Base-by-base conservation (phyloP, 2,888 invertebrate species). In the Embidobia sp. region DNA sequence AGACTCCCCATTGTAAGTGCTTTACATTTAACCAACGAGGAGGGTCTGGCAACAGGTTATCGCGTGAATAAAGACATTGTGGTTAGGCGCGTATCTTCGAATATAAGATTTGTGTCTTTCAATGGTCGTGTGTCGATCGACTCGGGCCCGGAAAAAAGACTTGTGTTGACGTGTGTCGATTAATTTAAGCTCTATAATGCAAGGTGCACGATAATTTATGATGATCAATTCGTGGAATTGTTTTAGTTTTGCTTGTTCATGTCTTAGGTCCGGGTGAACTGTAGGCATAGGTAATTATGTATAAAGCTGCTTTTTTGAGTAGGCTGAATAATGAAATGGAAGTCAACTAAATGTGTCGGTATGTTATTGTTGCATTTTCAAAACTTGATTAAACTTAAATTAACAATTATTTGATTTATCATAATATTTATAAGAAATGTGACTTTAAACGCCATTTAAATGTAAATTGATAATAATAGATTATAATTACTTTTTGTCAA, bases 21-120 rank as follows among this genome's bases (percentile, higher is more conserved):
- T 82, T 84, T 78, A 82, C 83, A 83, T 85, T 80, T 80, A 66
- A 74, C 61, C 26, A 82, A 81, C 81, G 80, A 82, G 83, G 61
- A 69, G 63, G 76, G 67, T 46, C 44, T 78, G 63, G 64, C 73
- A 80, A 79, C 82, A 82, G 84, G 84, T 84, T 73, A 74, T 79
- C 70, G 79, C 77, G 73, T 77, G 79, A 77, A 79, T 79, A 79
- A 73, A 73, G 70, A 73, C 77, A 59, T 79, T 77, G 73, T 70
- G 74, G 64, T 67, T 77, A 64, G 67, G 16, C 16, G 33, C 11
- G 48, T 63, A 59, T 73, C 73, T 76, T 69, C 40, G 49, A 42
- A 42, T 55, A 29, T 5, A 72, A 79, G 73, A 69, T 76, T 57
- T 64, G 57, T 67, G 67, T 69, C 73, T 69, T 69, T 75, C 66